Evolutionary conservation across 2,113 vertebrate genomes (phyloP).

Genomic region (Calonectris borealis): DNA sequence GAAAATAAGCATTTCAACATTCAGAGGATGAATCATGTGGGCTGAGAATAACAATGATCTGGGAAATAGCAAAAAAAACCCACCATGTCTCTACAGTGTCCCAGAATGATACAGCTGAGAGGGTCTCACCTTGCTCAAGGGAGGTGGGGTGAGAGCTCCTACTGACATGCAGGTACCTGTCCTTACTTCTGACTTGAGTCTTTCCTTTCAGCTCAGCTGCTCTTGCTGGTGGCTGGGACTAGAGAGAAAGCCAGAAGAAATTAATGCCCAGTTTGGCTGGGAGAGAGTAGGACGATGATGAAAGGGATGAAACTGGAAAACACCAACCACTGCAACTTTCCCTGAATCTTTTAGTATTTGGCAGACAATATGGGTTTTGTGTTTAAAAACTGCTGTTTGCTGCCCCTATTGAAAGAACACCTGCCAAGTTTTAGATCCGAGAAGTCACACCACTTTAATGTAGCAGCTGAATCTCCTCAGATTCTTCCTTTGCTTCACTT

Average conservation of each 20-base stretch:
- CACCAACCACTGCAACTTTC: not conserved
- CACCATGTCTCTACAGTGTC: not conserved
- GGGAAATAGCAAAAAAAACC: not conserved
- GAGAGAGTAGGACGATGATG: not conserved
- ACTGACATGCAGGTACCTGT: not conserved
- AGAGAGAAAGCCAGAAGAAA: not conserved
- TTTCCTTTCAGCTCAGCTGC: not conserved
- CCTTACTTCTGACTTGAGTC: not conserved
- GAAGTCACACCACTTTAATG: not conserved
- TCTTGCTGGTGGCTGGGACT: not conserved
- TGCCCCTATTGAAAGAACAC: not conserved
- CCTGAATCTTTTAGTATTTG: not conserved
- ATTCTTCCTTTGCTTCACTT: not conserved
- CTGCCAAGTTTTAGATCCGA: not conserved
- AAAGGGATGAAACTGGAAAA: not conserved
- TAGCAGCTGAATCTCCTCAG: not conserved
- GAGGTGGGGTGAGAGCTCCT: not conserved
- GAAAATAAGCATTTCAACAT: slow-evolving; percentile 43
- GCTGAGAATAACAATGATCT: slow-evolving; percentile 24
- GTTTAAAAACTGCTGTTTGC: not conserved
- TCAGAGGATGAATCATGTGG: not conserved
- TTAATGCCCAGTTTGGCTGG: not conserved
- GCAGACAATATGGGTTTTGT: not conserved
- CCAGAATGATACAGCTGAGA: not conserved
- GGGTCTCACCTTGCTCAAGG: not conserved